Percentiles rank a stretch among this genome's conserved stretches.
Conservation (phyloP, 2,888 invertebrate genomes). For the Luffia ferchaultella region DNA sequence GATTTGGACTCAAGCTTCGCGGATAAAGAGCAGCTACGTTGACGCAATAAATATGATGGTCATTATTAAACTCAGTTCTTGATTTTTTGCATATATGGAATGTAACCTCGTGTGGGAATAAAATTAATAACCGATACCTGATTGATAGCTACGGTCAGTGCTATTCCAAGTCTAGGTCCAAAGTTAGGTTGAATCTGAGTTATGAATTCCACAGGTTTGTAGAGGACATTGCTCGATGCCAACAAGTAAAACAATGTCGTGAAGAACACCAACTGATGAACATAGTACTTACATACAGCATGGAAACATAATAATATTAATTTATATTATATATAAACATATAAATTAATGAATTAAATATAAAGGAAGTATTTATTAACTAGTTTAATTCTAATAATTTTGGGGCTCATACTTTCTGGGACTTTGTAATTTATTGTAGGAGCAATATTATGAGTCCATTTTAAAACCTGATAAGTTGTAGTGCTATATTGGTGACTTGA, state of each 20-base stretch:
- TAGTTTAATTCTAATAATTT: background rate
- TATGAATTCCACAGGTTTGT: conserved; percentile 92
- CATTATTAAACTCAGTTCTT: no score
- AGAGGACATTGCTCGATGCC: conserved; percentile 75
- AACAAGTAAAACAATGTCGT: conserved; percentile 96
- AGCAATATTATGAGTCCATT: no score
- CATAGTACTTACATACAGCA: conserved; percentile 20
- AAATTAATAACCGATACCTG: no score
- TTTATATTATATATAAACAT: background rate
- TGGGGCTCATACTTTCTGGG: background rate
- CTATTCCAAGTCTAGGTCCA: conserved; percentile 80
- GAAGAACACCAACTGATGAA: conserved; percentile 88
- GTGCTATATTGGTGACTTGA: no score
- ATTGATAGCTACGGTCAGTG: conserved; percentile 87
- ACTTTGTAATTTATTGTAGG: no score
- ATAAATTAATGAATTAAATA: background rate
- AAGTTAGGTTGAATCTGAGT: conserved; percentile 82
- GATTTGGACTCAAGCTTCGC: no score
- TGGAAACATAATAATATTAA: background rate
- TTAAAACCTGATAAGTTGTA: no score
- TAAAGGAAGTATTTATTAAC: background rate
- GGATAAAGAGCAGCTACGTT: no score
- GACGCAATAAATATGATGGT: no score
- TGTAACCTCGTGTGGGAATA: no score
- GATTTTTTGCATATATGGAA: no score